Base-by-base conservation (phyloP, 2,888 invertebrate genomes). In the Hermaeophaga mercurialis region DNA sequence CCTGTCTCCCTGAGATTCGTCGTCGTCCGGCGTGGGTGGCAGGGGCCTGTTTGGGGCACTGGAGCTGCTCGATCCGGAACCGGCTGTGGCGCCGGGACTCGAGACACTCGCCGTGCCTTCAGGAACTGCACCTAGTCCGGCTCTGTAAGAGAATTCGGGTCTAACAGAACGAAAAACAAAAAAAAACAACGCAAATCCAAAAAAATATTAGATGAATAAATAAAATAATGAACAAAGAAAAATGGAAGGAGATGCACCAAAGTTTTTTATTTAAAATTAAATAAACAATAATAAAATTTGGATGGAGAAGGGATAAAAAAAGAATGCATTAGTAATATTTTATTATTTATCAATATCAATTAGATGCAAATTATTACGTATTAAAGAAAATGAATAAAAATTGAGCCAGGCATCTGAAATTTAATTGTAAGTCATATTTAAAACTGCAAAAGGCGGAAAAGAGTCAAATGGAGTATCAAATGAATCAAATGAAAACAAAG, bases 11-110 rank as follows among this genome's bases (percentile, higher is more conserved):
- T 79, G 79, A 61, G 82, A 81, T 71, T 83, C 84, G 77, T 93
- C 92, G 74, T 96, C 95, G 76, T 94, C 95, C 33, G 96, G 96
- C 48, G 96, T 96, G 46, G 96, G 96, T 54, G 96, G 96, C 72
- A 96, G 82, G 48, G 96, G 96, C 67, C 95, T 85, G 75, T 94
- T 95, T 59, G 95, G 95, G 67, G 94, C 90, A 52, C 89, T 88
- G 54, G 88, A 87, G 50, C 89, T 88, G 56, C 88, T 87, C 2
- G 72, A 67, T 22, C 63, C 61, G 5, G 65, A 65, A 56, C 73
- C 68, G 50, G 73, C 71, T 1, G 77, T 73, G n/a, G 77, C 73
- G 46, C 75, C 75, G 6, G 78, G 74, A 76, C 75, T 76, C 70
- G 80, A 80, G 70, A 75, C 75, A 52, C 77, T 75, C 7, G 75